A percentile compares a stretch with the other conserved stretches of the same genome.
These are phyloP conservation scores for Smutsia temminckii DNA, from an alignment of 2,797 vertebrate genomes.

Conservation along the genomic window DNA sequence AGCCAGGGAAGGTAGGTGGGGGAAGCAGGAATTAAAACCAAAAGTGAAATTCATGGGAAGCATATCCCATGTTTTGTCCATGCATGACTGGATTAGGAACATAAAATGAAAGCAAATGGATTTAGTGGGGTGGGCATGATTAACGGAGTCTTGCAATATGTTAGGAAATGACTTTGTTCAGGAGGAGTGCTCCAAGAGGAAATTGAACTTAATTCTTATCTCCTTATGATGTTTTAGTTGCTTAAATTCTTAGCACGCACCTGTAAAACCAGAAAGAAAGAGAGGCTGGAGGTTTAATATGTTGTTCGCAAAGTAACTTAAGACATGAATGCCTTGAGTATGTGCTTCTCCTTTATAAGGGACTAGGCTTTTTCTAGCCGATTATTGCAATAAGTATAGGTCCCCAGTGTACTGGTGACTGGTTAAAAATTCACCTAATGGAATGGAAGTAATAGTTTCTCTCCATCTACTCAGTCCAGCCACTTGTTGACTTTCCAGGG, in stretches of 20 bases:
- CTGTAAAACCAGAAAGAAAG: constrained; percentile 65
- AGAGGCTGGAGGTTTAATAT: constrained; percentile 39
- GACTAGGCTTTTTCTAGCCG: neutral
- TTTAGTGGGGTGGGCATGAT: constrained; percentile 65
- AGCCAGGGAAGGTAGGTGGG: constrained; percentile 31
- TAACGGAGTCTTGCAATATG: constrained; percentile 21
- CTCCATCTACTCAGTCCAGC: neutral
- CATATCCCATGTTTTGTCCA: constrained; percentile 41
- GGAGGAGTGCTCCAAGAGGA: constrained; percentile 60
- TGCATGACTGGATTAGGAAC: constrained; percentile 42
- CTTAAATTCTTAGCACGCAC: constrained; percentile 65
- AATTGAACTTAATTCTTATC: constrained; percentile 73
- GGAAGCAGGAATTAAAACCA: constrained; percentile 54
- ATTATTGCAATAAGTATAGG: neutral
- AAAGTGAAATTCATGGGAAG: constrained; percentile 42
- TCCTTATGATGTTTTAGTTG: constrained; percentile 54
- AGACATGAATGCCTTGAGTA: constrained; percentile 61
- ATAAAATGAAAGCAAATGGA: constrained; percentile 55
- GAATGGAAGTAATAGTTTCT: neutral
- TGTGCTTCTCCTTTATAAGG: constrained; percentile 40
- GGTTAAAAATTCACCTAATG: constrained; percentile 26
- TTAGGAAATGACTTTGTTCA: constrained; percentile 73
- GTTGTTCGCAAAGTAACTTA: constrained; percentile 65
- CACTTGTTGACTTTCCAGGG: neutral
- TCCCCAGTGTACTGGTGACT: neutral